A percentile compares a stretch with the other conserved stretches of the same genome.
Evolutionary conservation across 2,888 invertebrate genomes (phyloP).

Genomic region (Disparrhopalites patrizii): DNA sequence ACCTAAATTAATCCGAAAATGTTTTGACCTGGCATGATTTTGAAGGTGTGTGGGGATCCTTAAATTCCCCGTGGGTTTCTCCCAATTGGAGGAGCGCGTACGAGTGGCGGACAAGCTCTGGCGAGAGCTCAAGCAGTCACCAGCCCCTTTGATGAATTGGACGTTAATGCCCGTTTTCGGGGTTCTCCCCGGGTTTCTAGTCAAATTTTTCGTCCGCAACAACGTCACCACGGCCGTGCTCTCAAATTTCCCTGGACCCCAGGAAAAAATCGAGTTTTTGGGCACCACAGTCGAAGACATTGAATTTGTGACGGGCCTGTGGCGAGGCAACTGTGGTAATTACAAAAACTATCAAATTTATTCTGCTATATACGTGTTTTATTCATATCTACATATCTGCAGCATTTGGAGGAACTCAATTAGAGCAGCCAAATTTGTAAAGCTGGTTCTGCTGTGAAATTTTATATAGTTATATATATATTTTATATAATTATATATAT

Average conservation of each 20-base stretch:
- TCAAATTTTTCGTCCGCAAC: constrained; percentile 8
- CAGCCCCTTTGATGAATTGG: constrained; percentile 14
- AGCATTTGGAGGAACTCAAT: too few relatives aligned
- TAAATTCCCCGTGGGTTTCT: constrained; percentile 6
- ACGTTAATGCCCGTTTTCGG: constrained; percentile 20
- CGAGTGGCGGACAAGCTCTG: neutral
- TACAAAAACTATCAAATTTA: neutral
- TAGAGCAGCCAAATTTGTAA: too few relatives aligned
- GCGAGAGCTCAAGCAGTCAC: neutral
- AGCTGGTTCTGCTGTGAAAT: too few relatives aligned
- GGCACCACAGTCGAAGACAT: neutral
- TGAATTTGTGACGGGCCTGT: constrained; percentile 13
- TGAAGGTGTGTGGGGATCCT: constrained; percentile 16
- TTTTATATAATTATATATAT: neutral
- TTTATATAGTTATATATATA: neutral
- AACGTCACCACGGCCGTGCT: constrained; percentile 16
- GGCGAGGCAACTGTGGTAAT: constrained; percentile 21
- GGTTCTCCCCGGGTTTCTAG: neutral
- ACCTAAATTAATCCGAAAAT: too few relatives aligned
- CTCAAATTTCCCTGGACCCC: constrained; percentile 19
- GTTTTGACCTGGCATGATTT: too few relatives aligned
- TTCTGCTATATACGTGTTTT: neutral
- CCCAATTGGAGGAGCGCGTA: neutral
- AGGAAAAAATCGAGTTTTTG: neutral
- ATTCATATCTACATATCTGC: too few relatives aligned